Base-by-base conservation (phyloP, 1,140 invertebrate species). In the Ceratoteleas bidentatus region DNA sequence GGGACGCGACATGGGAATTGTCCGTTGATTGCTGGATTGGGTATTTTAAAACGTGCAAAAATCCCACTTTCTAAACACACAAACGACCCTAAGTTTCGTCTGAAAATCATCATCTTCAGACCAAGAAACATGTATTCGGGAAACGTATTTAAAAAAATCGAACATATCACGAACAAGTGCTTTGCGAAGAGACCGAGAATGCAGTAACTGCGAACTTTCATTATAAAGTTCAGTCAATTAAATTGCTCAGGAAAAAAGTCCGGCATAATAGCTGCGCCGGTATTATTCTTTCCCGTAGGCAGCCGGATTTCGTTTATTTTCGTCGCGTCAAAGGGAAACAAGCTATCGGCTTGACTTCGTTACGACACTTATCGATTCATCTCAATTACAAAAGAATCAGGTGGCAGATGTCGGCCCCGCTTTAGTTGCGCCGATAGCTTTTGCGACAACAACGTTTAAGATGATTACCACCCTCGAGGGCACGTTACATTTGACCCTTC, bases 401-500 rank as follows among this genome's bases (percentile, higher is more conserved):
- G 85, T 87, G 85, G 85, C 81, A 80, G 76, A 84, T 81, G 79
- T 84, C 62, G 83, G 11, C 53, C 72, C 61, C 45, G 62, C 56
- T 76, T 53, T 14, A 40, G 47, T 69, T 64, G 66, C 60, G 60
- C 50, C 47, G 81, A 84, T 75, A 57, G 85, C 85, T 78, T 87
- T 85, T 76, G 85, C 83, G 87, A 87, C 85, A 86, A 87, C 85
- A 80, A 79, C 86, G 85, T 90, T 90, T 89, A 88, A 90, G 88
- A 90, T 89, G 88, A 91, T 90, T 90, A 90, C 88, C 88, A 87
- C 81, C 84, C 85, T 85, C 73, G 84, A 83, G 80, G 78, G 84
- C 74, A 83, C 77, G 72, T 61, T 76, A 54, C 73, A 40, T 76
- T 79, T 84, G 81, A 84, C 81, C 78, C 52, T 68, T 57, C 45